phyloP scores from a whole-genome alignment of 2,888 invertebrate species.

The Euproctis similis region DNA sequence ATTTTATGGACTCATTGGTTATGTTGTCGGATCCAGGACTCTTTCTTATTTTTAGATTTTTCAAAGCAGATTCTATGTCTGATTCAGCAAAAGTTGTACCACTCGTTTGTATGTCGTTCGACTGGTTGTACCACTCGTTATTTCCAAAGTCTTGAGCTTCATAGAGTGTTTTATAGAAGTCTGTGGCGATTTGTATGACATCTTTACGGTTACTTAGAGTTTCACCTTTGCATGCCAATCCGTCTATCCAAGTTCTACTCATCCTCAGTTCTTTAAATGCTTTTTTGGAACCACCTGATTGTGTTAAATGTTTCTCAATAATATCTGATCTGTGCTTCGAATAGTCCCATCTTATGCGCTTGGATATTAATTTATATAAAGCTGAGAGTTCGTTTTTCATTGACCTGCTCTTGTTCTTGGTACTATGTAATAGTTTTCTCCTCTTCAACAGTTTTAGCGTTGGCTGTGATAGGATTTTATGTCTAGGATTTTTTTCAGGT shows the following conservation, averaged over 20 bases:
- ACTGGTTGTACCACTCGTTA: too few relatives aligned
- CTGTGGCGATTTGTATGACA: neutral
- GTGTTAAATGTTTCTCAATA: neutral
- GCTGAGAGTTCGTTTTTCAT: neutral
- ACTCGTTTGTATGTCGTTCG: too few relatives aligned
- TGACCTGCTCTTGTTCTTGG: neutral
- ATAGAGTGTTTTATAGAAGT: neutral
- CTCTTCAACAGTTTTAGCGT: conserved; percentile 1
- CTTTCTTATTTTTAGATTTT: too few relatives aligned
- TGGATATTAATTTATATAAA: neutral
- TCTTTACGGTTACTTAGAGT: neutral
- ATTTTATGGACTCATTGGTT: too few relatives aligned
- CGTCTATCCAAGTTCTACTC: neutral
- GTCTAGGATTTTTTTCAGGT: too few relatives aligned
- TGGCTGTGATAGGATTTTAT: conserved; percentile 4
- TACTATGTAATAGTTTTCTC: neutral
- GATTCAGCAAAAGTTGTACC: too few relatives aligned
- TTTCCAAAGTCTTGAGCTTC: too few relatives aligned
- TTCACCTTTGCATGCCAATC: neutral
- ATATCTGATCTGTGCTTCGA: neutral
- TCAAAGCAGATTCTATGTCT: too few relatives aligned
- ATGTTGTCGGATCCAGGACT: too few relatives aligned
- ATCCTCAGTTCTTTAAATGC: neutral
- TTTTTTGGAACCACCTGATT: neutral
- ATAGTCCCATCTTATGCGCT: neutral